These are phyloP conservation scores for Cromileptes altivelis DNA, from an alignment of 2,113 vertebrate species.

Conservation along the genomic window DNA sequence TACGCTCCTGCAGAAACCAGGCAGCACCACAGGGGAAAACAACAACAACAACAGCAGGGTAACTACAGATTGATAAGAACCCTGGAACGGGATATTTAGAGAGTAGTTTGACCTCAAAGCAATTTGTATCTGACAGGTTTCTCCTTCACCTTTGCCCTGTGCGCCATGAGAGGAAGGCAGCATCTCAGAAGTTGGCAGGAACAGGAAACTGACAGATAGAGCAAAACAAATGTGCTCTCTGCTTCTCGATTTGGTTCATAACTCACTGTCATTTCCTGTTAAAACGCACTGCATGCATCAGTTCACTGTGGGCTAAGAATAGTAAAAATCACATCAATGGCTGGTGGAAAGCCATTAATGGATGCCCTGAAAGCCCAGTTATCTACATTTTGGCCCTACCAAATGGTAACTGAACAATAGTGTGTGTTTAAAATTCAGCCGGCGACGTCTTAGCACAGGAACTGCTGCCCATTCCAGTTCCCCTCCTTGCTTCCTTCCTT, in stretches of 20 bases:
- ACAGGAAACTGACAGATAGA: slow-evolving; percentile 69
- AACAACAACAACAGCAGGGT: background rate
- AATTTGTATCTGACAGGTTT: slow-evolving; percentile 49
- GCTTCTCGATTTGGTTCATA: slow-evolving; percentile 34
- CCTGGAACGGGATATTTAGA: slow-evolving; percentile 28
- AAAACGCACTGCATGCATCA: background rate
- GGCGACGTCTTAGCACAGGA: slow-evolving; percentile 62
- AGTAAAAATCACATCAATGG: background rate
- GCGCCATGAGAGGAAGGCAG: slow-evolving; percentile 55
- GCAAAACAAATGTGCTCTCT: slow-evolving; percentile 29
- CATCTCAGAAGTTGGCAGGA: slow-evolving; percentile 51
- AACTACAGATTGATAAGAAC: background rate
- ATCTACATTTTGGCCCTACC: slow-evolving; percentile 21
- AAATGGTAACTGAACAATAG: slow-evolving; percentile 61
- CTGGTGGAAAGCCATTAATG: background rate
- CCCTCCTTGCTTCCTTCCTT: slow-evolving; percentile 73
- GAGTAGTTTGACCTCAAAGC: slow-evolving; percentile 11
- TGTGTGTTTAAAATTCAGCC: slow-evolving; percentile 57
- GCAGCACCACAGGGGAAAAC: background rate
- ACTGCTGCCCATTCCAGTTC: slow-evolving; percentile 68
- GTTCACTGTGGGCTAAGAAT: background rate
- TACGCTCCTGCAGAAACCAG: background rate
- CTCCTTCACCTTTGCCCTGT: slow-evolving; percentile 53
- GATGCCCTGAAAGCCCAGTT: background rate
- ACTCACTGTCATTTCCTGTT: slow-evolving; percentile 42